Base-by-base conservation (phyloP, 2,113 vertebrate genomes). In the Maccullochella peelii region DNA sequence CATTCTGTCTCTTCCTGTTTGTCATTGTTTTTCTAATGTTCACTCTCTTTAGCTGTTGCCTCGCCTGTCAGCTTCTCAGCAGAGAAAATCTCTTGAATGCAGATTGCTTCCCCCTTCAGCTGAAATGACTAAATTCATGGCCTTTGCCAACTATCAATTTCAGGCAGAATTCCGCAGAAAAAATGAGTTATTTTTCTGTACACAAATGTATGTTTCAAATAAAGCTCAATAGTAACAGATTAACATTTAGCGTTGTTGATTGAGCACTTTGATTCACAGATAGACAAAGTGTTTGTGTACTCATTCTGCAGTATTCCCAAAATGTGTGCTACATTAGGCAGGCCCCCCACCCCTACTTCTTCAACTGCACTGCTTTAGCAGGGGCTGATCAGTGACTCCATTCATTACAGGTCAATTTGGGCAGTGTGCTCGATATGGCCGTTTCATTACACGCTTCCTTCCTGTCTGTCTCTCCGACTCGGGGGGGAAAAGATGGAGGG, bases 361-460 rank as follows among this genome's bases (percentile, higher is more conserved):
- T 86, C 82, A 83, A 82, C 76, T 79, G 72, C 16, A 14, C 50
- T 61, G 83, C 86, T 89, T 80, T 76, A 77, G 81, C 84, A 21
- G 30, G 40, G 85, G 85, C 59, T 65, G 84, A 92, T 95, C 91
- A 93, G 68, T 92, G 90, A 85, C 88, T 94, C 92, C 80, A 93
- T 94, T 94, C 92, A 95, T 93, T 87, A 81, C 75, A 79, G 91
- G 78, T 95, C 94, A 93, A 93, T 93, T 91, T 92, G 88, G 85
- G 86, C 90, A 82, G 83, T 88, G 88, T 90, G 92, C 89, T 94
- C 71, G n/a, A 93, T 91, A 91, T 52, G 71, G 87, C 38, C 23
- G 84, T 91, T 92, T 94, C 88, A 94, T 94, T 92, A 92, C 89
- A 79, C 74, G 82, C 79, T 89, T 89, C 92, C 93, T 92, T 87